Evolutionary conservation across 23 tunicate species (phyloP).

Genomic region (Ascidia mentula): DNA sequence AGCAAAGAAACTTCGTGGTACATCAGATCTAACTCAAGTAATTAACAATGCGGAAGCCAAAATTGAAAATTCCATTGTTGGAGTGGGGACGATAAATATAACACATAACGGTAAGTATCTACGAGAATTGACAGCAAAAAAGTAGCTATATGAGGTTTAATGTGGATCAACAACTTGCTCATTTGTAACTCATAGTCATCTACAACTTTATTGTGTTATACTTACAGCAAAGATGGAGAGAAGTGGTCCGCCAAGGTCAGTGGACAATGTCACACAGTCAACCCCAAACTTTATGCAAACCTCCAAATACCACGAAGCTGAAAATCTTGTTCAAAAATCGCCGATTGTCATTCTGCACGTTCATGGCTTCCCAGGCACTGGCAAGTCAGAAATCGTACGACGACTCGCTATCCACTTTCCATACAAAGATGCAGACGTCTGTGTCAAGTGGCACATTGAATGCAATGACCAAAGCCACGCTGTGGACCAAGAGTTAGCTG

Average conservation of each 20-base stretch:
- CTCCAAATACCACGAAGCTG: background rate
- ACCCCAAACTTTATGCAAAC: background rate
- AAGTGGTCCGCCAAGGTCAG: background rate
- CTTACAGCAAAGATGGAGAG: no score
- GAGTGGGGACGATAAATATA: background rate
- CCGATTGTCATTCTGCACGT: constrained; percentile 5
- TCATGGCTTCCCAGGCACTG: constrained; percentile 58
- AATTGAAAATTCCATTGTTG: background rate
- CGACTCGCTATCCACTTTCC: constrained; percentile 29
- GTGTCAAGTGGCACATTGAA: constrained; percentile 18
- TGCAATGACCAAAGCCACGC: background rate
- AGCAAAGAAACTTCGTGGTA: no score
- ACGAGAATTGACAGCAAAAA: no score
- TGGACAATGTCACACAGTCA: background rate
- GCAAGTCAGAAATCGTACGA: constrained; percentile 42
- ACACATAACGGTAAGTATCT: background rate
- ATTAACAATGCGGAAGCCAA: no score
- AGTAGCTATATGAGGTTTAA: no score
- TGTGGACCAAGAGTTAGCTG: background rate
- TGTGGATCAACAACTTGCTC: no score
- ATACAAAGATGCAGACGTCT: background rate
- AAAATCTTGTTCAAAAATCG: background rate
- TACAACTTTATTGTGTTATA: no score
- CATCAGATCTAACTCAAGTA: no score
- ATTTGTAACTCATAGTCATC: no score